Conservation (phyloP, 2,113 vertebrate species). For the Prionailurus bengalensis region DNA sequence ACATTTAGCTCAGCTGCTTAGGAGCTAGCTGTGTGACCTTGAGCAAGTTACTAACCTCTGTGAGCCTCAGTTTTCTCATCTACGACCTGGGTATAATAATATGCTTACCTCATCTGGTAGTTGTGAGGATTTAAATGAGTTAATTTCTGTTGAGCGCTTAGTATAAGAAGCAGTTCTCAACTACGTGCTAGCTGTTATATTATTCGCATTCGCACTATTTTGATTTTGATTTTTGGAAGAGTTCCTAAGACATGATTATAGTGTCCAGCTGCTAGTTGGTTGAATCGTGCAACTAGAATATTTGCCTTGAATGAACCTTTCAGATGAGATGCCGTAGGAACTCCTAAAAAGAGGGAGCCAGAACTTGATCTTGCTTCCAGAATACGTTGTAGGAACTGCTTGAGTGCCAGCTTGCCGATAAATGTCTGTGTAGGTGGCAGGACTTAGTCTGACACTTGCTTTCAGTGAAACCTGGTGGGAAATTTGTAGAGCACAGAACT, state of each 20-base stretch:
- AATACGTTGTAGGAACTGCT: neutral
- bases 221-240: slow-evolving; percentile 40
- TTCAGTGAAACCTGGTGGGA: neutral
- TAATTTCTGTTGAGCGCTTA: neutral
- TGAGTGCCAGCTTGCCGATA: neutral
- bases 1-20: neutral
- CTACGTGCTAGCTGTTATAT: neutral
- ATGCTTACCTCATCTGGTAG: neutral
- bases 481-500: neutral
- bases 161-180: neutral
- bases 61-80: neutral
- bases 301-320: slow-evolving; percentile 38
- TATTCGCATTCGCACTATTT: neutral
- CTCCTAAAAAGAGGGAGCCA: neutral
- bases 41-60: neutral
- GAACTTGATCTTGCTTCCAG: neutral
- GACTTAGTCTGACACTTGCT: neutral
- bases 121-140: neutral
- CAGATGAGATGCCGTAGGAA: neutral
- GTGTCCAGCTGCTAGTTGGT: neutral
- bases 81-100: neutral
- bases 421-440: neutral
- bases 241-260: neutral
- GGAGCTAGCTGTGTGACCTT: neutral
- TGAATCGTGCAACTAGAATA: neutral